Percentiles rank a stretch among this genome's conserved stretches.
These are phyloP conservation scores for Oncopeltus fasciatus DNA, from an alignment of 1,140 invertebrate genomes.

Conservation along the genomic window DNA sequence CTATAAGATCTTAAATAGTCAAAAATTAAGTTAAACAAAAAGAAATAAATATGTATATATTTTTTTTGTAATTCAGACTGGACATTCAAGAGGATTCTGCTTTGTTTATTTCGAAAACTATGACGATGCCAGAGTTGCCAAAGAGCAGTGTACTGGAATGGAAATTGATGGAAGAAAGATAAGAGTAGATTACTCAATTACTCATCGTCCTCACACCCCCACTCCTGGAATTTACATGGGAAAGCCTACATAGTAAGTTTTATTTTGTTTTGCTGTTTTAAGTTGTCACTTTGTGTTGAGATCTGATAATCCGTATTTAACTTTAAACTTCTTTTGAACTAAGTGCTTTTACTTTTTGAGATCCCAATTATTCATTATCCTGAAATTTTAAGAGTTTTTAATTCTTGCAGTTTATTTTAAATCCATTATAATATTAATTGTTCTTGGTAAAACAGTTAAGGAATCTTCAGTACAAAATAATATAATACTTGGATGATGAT, in stretches of 20 bases:
- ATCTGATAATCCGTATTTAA: neutral
- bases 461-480: no score
- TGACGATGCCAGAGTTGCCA: slow-evolving; percentile 84
- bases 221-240: slow-evolving; percentile 98
- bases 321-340: neutral
- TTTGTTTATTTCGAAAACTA: slow-evolving; percentile 88
- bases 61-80: slow-evolving; percentile 20
- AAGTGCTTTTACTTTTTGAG: no score
- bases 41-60: no score
- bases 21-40: no score
- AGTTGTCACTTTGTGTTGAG: neutral
- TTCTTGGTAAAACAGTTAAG: neutral
- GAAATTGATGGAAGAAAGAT: slow-evolving; percentile 88
- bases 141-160: slow-evolving; percentile 83
- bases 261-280: neutral
- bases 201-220: slow-evolving; percentile 90
- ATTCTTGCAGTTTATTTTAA: neutral
- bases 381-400: neutral
- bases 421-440: neutral
- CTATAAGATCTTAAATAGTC: no score
- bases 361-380: neutral
- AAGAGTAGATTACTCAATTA: slow-evolving; percentile 92
- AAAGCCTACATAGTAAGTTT: slow-evolving; percentile 57
- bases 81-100: slow-evolving; percentile 81
- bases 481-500: no score